Base-by-base conservation (phyloP, 2,797 vertebrate species). In the Glyptemys insculpta region DNA sequence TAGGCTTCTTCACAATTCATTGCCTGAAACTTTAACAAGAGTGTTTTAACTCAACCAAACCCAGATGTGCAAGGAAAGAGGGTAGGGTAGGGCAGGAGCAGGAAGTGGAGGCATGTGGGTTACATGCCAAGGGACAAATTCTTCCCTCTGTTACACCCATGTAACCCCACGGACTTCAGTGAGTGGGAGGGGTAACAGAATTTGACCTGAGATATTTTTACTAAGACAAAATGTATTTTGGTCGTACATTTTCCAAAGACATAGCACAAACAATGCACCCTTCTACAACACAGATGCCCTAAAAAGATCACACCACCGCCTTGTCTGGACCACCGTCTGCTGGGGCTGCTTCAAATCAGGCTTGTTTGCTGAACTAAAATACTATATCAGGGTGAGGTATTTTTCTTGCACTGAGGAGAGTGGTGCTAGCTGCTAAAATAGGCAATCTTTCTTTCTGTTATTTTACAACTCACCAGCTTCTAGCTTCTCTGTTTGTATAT, bases 101-200 rank as follows among this genome's bases (percentile, higher is more conserved):
- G 54, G 37, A 41, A 16, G 41, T 52, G 10, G 34, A 44, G 10
- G 25, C 34, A 53, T 76, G 65, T 82, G 41, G 49, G 29, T 29
- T 47, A 14, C 41, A 53, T 49, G 52, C 52, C 79, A 57, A 74
- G 72, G 41, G 92, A 91, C 96, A 95, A 96, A 95, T 96, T 89
- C 74, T 91, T 96, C 56, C 15, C 89, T 93, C 94, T 95, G 95
- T 94, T 94, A 96, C 91, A 96, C 89, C 90, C 93, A 86, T 95
- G 83, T 68, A 91, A 83, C 82, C 88, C 88, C 82, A 72, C 88
- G 83, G 91, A 90, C 18, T 92, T 91, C 81, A 87, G 85, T 0
- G 27, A 92, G 95, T 96, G 85, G 96, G 96, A 94, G 90, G n/a
- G 52, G 41, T 82, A 83, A 91, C 92, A 94, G 89, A n/a, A 92